Conservation (phyloP, 1,140 invertebrate genomes). For the Pemphigus obesinymphae region DNA sequence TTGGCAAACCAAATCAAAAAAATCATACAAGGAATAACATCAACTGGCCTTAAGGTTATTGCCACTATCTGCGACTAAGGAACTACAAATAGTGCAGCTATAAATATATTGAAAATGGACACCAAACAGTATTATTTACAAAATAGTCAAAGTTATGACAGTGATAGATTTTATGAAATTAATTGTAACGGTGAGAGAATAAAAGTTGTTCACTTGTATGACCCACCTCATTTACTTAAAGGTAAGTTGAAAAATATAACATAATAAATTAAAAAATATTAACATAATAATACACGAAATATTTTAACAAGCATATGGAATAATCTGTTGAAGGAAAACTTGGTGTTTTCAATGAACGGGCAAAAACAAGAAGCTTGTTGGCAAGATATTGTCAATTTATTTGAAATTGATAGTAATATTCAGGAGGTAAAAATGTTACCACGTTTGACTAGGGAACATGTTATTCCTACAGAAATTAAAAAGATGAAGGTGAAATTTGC, state of each 20-base stretch:
- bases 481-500: background rate
- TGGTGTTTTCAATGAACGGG: background rate
- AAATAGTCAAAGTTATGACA: too few relatives aligned
- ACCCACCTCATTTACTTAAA: background rate
- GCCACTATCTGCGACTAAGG: too few relatives aligned
- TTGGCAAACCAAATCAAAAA: too few relatives aligned
- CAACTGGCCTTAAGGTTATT: too few relatives aligned
- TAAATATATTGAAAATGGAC: too few relatives aligned
- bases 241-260: background rate
- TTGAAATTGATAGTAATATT: background rate
- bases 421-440: background rate
- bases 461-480: background rate
- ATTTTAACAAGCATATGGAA: background rate
- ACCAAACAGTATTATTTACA: too few relatives aligned
- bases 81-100: too few relatives aligned
- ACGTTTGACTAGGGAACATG: background rate
- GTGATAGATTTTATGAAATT: too few relatives aligned
- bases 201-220: background rate
- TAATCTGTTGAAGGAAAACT: background rate
- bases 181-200: background rate
- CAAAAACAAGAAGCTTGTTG: background rate
- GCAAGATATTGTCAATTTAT: background rate
- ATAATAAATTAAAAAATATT: background rate
- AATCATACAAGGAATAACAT: too few relatives aligned
- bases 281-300: too few relatives aligned